These are phyloP conservation scores for Lacanobia wlatinum DNA, from an alignment of 2,888 invertebrate genomes.

Conservation along the genomic window DNA sequence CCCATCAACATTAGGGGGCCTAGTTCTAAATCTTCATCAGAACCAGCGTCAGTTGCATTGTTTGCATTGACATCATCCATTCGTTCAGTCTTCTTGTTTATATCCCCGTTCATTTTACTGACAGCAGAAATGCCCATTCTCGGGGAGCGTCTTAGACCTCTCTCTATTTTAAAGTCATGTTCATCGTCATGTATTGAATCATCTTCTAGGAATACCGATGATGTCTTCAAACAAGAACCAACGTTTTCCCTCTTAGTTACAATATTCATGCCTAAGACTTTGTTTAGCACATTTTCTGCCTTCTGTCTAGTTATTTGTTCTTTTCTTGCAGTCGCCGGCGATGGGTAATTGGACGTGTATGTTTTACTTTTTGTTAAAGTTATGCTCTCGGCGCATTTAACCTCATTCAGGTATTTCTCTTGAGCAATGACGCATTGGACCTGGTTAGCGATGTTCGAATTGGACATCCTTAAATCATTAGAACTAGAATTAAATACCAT, in stretches of 20 bases:
- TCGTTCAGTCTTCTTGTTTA: constrained; percentile 85
- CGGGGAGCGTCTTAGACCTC: constrained; percentile 85
- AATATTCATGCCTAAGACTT: constrained; percentile 88
- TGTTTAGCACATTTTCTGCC: constrained; percentile 87
- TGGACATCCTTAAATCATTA: constrained; percentile 88
- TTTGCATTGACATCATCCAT: constrained; percentile 83
- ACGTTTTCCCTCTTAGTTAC: constrained; percentile 85
- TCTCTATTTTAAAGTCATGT: constrained; percentile 84
- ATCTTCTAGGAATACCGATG: constrained; percentile 87
- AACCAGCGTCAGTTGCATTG: constrained; percentile 78
- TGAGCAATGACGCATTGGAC: constrained; percentile 90
- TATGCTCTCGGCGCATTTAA: constrained; percentile 88
- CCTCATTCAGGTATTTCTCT: constrained; percentile 89
- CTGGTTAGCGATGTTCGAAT: constrained; percentile 87
- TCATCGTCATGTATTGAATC: constrained; percentile 86
- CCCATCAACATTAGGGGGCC: constrained; percentile 93
- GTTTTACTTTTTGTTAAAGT: constrained; percentile 84
- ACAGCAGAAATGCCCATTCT: constrained; percentile 88
- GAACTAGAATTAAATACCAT: constrained; percentile 90
- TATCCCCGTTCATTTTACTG: constrained; percentile 88
- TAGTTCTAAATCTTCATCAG: constrained; percentile 91
- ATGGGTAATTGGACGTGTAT: constrained; percentile 77
- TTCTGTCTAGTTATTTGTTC: constrained; percentile 87
- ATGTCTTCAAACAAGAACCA: constrained; percentile 85
- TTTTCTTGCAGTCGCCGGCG: constrained; percentile 83